phyloP scores from a whole-genome alignment of 2,888 invertebrate genomes.

The Brachypalpus laphriformis region DNA sequence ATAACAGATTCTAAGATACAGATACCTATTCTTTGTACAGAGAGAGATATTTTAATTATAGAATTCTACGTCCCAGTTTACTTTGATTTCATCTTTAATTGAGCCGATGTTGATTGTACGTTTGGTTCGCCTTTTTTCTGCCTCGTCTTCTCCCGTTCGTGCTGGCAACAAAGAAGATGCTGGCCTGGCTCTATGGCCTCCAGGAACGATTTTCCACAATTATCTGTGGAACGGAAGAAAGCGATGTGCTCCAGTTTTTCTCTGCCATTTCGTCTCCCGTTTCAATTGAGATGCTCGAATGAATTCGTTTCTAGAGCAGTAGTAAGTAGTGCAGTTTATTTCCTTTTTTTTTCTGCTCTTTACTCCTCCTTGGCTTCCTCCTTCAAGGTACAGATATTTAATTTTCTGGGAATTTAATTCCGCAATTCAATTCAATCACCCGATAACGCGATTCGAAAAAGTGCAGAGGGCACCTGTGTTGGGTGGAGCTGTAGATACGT shows the following conservation, averaged over 20 bases:
- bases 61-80: constrained; percentile 68
- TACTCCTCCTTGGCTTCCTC: constrained; percentile 23
- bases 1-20: constrained; percentile 16
- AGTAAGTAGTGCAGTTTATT: not conserved
- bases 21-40: not conserved
- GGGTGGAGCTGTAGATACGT: not conserved
- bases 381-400: constrained; percentile 55
- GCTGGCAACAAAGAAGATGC: constrained; percentile 37
- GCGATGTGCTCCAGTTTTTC: constrained; percentile 70
- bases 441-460: constrained; percentile 67
- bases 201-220: constrained; percentile 71
- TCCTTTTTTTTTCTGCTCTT: not conserved
- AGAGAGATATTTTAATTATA: constrained; percentile 69
- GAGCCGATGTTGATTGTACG: constrained; percentile 69
- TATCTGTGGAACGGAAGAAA: constrained; percentile 70
- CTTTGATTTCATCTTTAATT: constrained; percentile 72
- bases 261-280: constrained; percentile 43
- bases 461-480: constrained; percentile 63
- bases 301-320: constrained; percentile 36
- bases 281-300: constrained; percentile 51
- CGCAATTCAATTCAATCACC: constrained; percentile 70
- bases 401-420: constrained; percentile 68
- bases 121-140: constrained; percentile 22
- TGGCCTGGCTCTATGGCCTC: constrained; percentile 40
- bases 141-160: not conserved